phyloP scores from a whole-genome alignment of 1,140 invertebrate species.

The Aphaenogaster floridana region DNA sequence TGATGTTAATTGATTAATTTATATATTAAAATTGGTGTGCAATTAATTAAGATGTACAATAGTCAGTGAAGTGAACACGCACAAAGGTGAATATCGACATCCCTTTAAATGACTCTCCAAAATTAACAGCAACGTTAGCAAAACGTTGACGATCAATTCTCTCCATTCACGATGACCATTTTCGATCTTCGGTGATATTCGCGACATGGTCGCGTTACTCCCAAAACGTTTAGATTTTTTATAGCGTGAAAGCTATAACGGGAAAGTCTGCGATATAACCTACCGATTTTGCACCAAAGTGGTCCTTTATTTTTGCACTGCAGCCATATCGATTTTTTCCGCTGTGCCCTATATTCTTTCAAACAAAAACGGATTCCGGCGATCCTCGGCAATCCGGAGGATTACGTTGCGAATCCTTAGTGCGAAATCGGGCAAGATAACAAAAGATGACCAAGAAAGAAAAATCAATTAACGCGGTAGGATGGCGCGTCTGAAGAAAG shows the following conservation, averaged over 20 bases:
- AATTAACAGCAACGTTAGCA: neutral
- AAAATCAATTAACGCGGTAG: conserved; percentile 38
- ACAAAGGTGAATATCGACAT: neutral
- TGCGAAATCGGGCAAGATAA: conserved; percentile 28
- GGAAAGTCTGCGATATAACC: neutral
- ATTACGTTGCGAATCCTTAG: conserved; percentile 25
- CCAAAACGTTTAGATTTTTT: conserved; percentile 27
- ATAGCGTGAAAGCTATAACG: neutral
- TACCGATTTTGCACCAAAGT: conserved; percentile 15
- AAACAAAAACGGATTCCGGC: conserved; percentile 33
- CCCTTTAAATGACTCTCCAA: neutral
- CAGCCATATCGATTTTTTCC: conserved; percentile 43
- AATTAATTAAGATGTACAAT: neutral
- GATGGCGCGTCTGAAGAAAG: neutral
- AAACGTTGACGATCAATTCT: conserved; percentile 17
- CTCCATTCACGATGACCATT: neutral
- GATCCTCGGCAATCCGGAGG: conserved; percentile 17
- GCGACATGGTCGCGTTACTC: neutral
- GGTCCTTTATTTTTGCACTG: conserved; percentile 35
- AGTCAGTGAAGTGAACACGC: neutral
- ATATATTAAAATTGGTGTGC: neutral
- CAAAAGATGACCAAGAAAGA: conserved; percentile 3
- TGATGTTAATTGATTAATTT: conserved; percentile 26
- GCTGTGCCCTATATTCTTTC: neutral
- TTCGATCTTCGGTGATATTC: neutral